phyloP scores from a whole-genome alignment of 2,113 vertebrate species.

The Crotalus horridus region DNA sequence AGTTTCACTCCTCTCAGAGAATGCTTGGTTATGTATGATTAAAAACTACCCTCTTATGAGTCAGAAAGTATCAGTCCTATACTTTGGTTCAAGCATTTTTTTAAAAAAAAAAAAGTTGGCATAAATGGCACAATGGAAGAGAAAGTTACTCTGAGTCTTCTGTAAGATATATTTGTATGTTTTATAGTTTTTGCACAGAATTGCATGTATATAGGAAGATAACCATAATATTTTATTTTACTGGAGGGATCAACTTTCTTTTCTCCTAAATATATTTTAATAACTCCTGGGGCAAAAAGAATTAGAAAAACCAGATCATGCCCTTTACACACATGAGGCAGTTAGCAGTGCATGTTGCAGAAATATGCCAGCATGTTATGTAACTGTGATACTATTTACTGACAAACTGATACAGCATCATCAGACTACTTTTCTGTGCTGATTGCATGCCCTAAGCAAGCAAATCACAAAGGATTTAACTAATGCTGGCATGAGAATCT shows the following conservation, averaged over 20 bases:
- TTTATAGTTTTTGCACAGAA: not conserved
- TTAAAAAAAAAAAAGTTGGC: not conserved
- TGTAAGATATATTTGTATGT: not conserved
- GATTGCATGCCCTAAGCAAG: not conserved
- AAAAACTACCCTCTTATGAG: not conserved
- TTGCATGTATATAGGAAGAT: not conserved
- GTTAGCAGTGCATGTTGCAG: not conserved
- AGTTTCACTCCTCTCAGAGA: not conserved
- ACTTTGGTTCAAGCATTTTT: not conserved
- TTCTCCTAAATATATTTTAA: not conserved
- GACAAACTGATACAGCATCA: not conserved
- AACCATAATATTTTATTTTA: not conserved
- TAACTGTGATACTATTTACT: not conserved
- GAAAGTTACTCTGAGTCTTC: not conserved
- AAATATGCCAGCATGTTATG: not conserved
- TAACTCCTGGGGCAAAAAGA: not conserved
- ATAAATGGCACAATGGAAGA: not conserved
- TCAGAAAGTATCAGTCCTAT: not conserved
- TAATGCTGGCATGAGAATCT: not conserved
- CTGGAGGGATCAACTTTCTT: not conserved
- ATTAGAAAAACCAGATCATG: not conserved
- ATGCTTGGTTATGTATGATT: not conserved
- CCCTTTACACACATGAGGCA: no score
- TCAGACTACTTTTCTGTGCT: not conserved
- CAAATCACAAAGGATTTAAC: not conserved